These are phyloP conservation scores for Oligia latruncula DNA, from an alignment of 2,888 invertebrate species.

Conservation along the genomic window DNA sequence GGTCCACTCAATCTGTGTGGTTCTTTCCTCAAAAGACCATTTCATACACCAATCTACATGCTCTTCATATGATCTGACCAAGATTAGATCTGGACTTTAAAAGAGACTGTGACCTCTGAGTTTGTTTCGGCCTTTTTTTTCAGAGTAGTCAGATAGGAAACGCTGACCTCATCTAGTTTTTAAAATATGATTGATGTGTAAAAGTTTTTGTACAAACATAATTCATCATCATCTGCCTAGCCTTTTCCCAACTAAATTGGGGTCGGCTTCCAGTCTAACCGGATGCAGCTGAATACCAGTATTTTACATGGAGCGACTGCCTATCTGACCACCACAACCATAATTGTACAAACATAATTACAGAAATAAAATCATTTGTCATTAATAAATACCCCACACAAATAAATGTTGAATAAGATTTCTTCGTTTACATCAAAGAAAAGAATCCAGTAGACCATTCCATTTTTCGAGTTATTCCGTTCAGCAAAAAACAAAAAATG, in stretches of 20 bases:
- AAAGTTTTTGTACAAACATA: neutral
- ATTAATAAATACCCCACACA: neutral
- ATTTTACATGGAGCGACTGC: too few species aligned
- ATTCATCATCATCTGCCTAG: neutral
- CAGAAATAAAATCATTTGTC: neutral
- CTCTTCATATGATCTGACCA: neutral
- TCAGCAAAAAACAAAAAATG: conserved; percentile 15
- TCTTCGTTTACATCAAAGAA: conserved; percentile 7
- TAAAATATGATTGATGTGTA: neutral
- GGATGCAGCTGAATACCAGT: too few species aligned
- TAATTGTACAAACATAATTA: neutral
- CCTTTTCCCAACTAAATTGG: too few species aligned
- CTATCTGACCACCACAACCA: too few species aligned
- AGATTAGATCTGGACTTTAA: neutral
- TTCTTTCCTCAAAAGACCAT: neutral
- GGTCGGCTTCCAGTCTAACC: too few species aligned
- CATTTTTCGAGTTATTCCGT: neutral
- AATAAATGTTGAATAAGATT: conserved; percentile 1
- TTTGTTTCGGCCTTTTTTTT: too few species aligned
- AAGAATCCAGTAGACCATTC: neutral
- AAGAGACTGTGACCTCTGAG: neutral
- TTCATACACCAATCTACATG: too few species aligned
- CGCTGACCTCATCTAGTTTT: neutral
- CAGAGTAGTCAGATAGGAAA: neutral
- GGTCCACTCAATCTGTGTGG: neutral